Evolutionary conservation across 2,888 invertebrate genomes (phyloP).

Genomic region (Netelia melanura): DNA sequence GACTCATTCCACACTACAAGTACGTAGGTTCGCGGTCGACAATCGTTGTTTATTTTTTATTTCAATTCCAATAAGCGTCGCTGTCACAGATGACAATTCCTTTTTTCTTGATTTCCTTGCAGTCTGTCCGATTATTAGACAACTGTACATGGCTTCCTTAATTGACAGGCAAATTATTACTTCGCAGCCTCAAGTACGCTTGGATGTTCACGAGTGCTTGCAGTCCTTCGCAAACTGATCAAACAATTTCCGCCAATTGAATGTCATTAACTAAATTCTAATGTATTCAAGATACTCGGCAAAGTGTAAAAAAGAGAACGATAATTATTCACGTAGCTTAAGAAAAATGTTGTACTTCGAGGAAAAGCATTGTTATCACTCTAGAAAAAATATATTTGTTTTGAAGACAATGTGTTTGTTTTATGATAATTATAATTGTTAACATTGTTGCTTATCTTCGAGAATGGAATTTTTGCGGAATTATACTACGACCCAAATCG

Average conservation of each 20-base stretch:
- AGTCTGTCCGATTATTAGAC: neutral
- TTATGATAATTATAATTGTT: neutral
- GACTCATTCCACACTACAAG: constrained; percentile 14
- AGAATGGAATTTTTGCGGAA: no score
- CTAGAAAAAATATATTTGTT: neutral
- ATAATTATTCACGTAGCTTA: no score
- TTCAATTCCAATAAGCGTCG: neutral
- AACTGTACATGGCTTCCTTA: neutral
- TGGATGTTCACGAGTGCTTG: constrained; percentile 89
- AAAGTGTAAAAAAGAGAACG: neutral
- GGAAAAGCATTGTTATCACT: neutral
- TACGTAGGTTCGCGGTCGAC: neutral
- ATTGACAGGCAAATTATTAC: constrained; percentile 16
- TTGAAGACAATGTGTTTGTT: no score
- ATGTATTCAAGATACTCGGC: neutral
- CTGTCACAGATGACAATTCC: neutral
- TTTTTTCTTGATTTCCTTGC: neutral
- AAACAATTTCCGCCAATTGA: constrained; percentile 84
- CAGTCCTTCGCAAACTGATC: constrained; percentile 84
- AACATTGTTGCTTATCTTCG: neutral
- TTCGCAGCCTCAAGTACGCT: constrained; percentile 82
- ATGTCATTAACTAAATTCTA: neutral
- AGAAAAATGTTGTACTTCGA: neutral
- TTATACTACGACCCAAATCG: no score
- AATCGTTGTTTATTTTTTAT: constrained; percentile 20